A percentile compares a stretch with the other conserved stretches of the same genome.
Conservation (phyloP, 2,888 invertebrate genomes). For the Icerya purchasi region DNA sequence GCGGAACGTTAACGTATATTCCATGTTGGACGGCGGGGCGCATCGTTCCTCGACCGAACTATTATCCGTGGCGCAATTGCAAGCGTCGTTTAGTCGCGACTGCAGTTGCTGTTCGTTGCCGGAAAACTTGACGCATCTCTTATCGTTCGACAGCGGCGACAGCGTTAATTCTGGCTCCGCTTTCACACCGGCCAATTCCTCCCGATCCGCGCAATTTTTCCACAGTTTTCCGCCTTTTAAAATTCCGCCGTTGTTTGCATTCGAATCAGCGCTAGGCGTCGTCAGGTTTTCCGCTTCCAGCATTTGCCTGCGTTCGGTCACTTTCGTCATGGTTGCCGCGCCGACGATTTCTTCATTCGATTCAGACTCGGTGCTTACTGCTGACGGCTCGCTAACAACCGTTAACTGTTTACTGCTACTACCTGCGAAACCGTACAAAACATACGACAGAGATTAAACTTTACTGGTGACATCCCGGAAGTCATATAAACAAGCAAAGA, state of each 20-base stretch:
- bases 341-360: no score
- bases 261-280: no score
- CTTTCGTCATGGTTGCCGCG: slow-evolving; percentile 44
- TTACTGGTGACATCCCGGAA: no score
- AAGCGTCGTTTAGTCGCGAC: not conserved
- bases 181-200: no score
- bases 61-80: slow-evolving; percentile 6
- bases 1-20: slow-evolving; percentile 34
- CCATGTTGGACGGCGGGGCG: slow-evolving; percentile 22
- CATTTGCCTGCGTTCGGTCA: slow-evolving; percentile 39
- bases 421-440: no score
- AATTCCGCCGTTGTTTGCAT: slow-evolving; percentile 31
- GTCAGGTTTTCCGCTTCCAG: slow-evolving; percentile 24
- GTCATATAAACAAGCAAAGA: no score
- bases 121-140: slow-evolving; percentile 15
- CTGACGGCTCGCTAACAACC: no score
- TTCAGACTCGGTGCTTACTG: no score
- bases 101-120: slow-evolving; percentile 4
- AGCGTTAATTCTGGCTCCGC: not conserved
- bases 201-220: no score
- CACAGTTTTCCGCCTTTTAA: slow-evolving; percentile 56
- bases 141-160: slow-evolving; percentile 24
- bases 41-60: slow-evolving; percentile 17
- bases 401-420: no score
- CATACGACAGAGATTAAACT: no score